phyloP scores from a whole-genome alignment of 2,888 invertebrate species.

The Rosalia funebris region DNA sequence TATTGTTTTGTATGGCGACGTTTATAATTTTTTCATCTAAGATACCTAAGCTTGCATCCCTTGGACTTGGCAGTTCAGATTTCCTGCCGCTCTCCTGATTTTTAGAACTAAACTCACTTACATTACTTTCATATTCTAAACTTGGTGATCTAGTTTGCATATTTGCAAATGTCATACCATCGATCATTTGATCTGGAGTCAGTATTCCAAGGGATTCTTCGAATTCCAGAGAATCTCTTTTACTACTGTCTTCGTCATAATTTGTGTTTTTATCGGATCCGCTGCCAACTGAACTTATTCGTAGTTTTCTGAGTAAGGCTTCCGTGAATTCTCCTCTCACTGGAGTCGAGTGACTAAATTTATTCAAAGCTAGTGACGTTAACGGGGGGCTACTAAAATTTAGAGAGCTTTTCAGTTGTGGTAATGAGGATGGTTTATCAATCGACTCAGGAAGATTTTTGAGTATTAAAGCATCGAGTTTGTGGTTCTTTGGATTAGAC shows the following conservation, averaged over 20 bases:
- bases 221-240: slow-evolving; percentile 82
- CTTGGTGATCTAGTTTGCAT: slow-evolving; percentile 38
- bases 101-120: slow-evolving; percentile 20
- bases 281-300: slow-evolving; percentile 24
- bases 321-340: slow-evolving; percentile 36
- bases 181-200: slow-evolving; percentile 89
- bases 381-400: slow-evolving; percentile 15
- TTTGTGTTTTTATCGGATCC: slow-evolving; percentile 24
- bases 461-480: slow-evolving; percentile 30
- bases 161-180: slow-evolving; percentile 49
- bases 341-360: slow-evolving; percentile 41
- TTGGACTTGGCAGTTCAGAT: slow-evolving; percentile 31
- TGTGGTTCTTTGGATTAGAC: slow-evolving; percentile 33
- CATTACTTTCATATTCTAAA: slow-evolving; percentile 37
- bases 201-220: slow-evolving; percentile 88
- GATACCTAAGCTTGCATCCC: slow-evolving; percentile 28
- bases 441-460: slow-evolving; percentile 31
- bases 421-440: slow-evolving; percentile 47
- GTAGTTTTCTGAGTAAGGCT: slow-evolving; percentile 33
- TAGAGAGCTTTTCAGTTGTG: slow-evolving; percentile 34
- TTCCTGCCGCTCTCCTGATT: slow-evolving; percentile 21
- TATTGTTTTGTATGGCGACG: slow-evolving; percentile 15
- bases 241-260: slow-evolving; percentile 56
- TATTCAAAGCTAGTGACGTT: slow-evolving; percentile 25
- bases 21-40: slow-evolving; percentile 29